Percentiles rank a stretch among this genome's conserved stretches.
phyloP scores from a whole-genome alignment of 2,113 vertebrate genomes.

The Platysternon megacephalum region DNA sequence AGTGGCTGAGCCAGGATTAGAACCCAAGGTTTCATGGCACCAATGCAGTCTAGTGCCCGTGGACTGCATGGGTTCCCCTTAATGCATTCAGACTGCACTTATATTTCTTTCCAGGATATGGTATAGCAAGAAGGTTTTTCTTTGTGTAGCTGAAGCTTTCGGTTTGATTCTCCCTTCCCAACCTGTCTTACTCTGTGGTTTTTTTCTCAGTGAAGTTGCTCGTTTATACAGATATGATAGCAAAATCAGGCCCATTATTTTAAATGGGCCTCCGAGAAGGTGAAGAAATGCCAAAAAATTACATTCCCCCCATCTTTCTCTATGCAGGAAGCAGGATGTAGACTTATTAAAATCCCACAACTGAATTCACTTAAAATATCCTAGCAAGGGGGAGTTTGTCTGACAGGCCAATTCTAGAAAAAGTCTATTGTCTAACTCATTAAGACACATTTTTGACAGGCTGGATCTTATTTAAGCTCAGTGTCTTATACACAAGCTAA shows the following conservation, averaged over 20 bases:
- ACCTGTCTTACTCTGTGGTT: neutral
- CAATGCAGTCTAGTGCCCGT: neutral
- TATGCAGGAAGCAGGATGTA: conserved; percentile 48
- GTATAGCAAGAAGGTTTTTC: neutral
- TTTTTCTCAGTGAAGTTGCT: neutral
- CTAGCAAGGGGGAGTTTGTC: conserved; percentile 61
- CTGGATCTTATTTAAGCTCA: conserved; percentile 66
- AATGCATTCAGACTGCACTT: neutral
- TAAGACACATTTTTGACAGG: conserved; percentile 80
- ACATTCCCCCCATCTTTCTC: conserved; percentile 9
- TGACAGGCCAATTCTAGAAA: conserved; percentile 74
- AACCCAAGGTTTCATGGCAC: neutral
- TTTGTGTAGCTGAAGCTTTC: neutral
- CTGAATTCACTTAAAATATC: conserved; percentile 71
- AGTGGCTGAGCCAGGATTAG: neutral
- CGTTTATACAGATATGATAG: neutral
- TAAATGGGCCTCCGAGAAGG: conserved; percentile 60
- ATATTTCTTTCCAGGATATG: neutral
- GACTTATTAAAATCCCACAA: conserved; percentile 73
- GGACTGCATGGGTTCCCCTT: neutral
- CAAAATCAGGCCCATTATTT: neutral
- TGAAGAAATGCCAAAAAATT: conserved; percentile 51
- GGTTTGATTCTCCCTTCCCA: neutral
- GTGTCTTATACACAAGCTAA: conserved; percentile 73
- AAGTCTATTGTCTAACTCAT: conserved; percentile 78